These are phyloP conservation scores for Hippasteria phrygiana DNA, from an alignment of 53 echinoderm and acorn worm genomes.

Conservation along the genomic window DNA sequence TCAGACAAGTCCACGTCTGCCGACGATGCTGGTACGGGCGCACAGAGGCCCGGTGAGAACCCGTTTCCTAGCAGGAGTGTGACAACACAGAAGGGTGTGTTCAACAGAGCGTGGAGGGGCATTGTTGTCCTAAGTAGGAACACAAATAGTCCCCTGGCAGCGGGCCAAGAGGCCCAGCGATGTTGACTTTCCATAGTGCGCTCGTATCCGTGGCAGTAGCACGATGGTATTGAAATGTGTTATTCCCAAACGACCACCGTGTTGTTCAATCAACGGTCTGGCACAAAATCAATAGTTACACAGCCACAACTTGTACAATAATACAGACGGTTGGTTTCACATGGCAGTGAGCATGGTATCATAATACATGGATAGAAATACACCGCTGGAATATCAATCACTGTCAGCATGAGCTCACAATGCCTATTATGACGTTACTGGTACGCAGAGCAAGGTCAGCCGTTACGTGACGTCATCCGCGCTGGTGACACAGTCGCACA, in stretches of 20 bases:
- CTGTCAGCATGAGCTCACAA: not conserved
- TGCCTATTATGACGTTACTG: no score
- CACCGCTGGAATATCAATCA: not conserved
- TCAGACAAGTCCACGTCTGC: not conserved
- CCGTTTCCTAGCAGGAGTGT: conserved; percentile 27
- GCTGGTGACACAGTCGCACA: conserved; percentile 5
- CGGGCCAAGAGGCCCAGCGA: not conserved
- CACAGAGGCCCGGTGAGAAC: not conserved
- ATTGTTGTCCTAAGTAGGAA: conserved; percentile 19
- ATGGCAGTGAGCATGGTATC: not conserved
- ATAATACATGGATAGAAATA: not conserved
- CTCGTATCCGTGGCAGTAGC: not conserved
- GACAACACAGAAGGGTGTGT: conserved; percentile 29
- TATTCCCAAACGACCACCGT: no score
- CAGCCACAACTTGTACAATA: not conserved
- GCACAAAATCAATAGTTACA: no score
- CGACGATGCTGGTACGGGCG: not conserved
- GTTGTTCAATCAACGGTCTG: no score
- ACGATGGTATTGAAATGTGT: not conserved
- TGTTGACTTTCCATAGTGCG: conserved; percentile 2
- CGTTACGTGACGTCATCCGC: conserved; percentile 19
- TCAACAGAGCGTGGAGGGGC: conserved; percentile 47
- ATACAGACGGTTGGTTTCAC: not conserved
- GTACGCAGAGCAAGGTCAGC: no score
- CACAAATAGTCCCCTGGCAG: not conserved